phyloP scores from a whole-genome alignment of 2,888 invertebrate species.

The Trissoscelio sp. region DNA sequence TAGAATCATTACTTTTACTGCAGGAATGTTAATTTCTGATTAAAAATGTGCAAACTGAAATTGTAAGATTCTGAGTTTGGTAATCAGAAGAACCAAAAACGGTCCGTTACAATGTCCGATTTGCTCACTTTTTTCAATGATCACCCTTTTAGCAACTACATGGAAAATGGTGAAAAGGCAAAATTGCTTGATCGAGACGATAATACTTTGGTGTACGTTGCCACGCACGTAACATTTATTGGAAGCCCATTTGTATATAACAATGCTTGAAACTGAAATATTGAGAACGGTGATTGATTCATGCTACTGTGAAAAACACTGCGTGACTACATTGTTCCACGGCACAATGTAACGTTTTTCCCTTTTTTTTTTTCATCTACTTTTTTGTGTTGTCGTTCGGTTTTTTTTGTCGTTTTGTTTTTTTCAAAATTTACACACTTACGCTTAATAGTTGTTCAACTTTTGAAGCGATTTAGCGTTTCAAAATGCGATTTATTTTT shows the following conservation, averaged over 20 bases:
- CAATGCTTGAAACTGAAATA: conserved; percentile 69
- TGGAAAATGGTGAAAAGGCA: conserved; percentile 60
- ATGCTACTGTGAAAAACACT: conserved; percentile 68
- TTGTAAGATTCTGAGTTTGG: too few relatives aligned
- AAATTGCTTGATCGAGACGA: conserved; percentile 69
- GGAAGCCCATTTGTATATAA: conserved; percentile 70
- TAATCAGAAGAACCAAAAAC: too few relatives aligned
- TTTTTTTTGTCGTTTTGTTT: neutral
- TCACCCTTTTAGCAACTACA: conserved; percentile 31
- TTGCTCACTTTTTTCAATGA: conserved; percentile 24
- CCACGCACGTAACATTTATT: conserved; percentile 69
- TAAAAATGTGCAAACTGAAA: too few relatives aligned
- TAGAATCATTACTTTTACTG: too few relatives aligned
- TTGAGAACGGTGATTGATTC: conserved; percentile 69
- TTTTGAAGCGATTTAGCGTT: conserved; percentile 29
- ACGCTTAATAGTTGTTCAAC: conserved; percentile 45
- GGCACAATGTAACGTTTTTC: conserved; percentile 60
- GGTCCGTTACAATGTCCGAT: too few relatives aligned
- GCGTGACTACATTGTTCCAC: conserved; percentile 66
- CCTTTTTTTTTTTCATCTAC: conserved; percentile 12
- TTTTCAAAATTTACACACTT: conserved; percentile 48
- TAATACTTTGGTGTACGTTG: conserved; percentile 65
- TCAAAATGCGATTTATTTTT: conserved; percentile 34
- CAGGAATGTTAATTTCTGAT: too few relatives aligned
- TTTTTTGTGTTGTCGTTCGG: conserved; percentile 11